Evolutionary conservation across 2,888 invertebrate species (phyloP).

Genomic region (Meghimatium bilineatum): DNA sequence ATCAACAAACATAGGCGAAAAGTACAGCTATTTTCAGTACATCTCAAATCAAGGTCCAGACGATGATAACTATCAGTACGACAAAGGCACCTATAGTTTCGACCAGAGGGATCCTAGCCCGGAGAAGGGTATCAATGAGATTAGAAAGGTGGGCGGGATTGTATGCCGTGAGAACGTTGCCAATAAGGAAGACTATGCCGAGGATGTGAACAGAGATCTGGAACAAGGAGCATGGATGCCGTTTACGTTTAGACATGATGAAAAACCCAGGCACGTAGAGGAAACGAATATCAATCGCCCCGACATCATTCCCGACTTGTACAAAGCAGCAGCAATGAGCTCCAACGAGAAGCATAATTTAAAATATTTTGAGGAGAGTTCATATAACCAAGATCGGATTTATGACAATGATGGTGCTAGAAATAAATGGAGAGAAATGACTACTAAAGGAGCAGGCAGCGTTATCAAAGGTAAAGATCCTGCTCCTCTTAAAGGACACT

Average conservation of each 20-base stretch:
- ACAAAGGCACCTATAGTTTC: background rate
- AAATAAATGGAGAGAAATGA: constrained; percentile 33
- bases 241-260: constrained; percentile 17
- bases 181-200: constrained; percentile 42
- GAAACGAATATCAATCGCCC: background rate
- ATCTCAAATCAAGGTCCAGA: background rate
- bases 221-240: constrained; percentile 32
- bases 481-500: background rate
- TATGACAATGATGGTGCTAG: constrained; percentile 24
- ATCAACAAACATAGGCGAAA: background rate
- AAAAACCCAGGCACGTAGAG: background rate
- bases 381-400: constrained; percentile 15
- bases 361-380: background rate
- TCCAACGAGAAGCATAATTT: background rate
- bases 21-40: constrained; percentile 29
- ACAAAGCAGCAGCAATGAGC: background rate
- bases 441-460: background rate
- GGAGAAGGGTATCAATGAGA: background rate
- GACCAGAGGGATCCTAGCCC: background rate
- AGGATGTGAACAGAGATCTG: constrained; percentile 38
- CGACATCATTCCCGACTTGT: background rate
- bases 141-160: constrained; percentile 42
- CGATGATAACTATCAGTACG: background rate
- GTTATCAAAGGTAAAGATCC: background rate
- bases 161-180: constrained; percentile 42